phyloP scores from a whole-genome alignment of 2,113 vertebrate species.

The Tragulus kanchil region DNA sequence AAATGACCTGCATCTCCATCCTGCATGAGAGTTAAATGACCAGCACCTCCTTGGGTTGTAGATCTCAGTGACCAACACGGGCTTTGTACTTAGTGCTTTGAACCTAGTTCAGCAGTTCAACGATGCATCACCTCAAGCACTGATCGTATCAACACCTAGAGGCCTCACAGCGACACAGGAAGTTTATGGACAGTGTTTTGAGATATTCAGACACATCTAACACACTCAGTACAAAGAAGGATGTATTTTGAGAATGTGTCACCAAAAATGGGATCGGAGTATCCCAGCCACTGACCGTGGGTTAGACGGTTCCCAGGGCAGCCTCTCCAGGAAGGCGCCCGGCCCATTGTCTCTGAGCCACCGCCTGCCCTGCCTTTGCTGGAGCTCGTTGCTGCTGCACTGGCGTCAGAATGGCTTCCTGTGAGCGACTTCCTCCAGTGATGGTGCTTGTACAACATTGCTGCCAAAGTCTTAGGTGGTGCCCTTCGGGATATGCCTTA shows the following conservation, averaged over 20 bases:
- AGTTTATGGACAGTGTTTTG: neutral
- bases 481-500: too few species aligned
- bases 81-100: neutral
- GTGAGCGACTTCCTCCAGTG: neutral
- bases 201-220: neutral
- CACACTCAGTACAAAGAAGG: neutral
- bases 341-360: too few species aligned
- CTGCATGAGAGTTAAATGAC: neutral
- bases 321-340: accelerated
- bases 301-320: accelerated
- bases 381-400: neutral
- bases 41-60: neutral
- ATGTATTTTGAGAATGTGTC: neutral
- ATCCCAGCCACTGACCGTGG: accelerated
- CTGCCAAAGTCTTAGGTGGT: too few species aligned
- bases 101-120: neutral
- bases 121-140: accelerated
- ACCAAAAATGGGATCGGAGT: neutral
- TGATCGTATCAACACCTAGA: too few species aligned
- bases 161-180: accelerated
- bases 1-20: accelerated
- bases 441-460: neutral
- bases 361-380: too few species aligned
- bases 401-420: neutral
- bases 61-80: neutral